Conservation (phyloP, 2,888 invertebrate species). For the Balanococcus diminutus region DNA sequence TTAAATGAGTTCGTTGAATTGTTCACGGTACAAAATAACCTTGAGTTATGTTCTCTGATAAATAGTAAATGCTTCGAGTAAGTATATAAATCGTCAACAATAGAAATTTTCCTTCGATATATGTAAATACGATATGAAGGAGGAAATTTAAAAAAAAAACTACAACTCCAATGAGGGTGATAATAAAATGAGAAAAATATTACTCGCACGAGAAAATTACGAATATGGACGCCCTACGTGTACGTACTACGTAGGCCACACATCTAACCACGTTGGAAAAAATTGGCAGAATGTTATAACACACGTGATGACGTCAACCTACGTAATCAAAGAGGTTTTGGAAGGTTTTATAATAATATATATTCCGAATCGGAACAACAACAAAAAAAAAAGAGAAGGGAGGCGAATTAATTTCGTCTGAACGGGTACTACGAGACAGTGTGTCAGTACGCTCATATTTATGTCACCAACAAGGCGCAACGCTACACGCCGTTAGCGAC, state of each 20-base stretch:
- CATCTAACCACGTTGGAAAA: neutral
- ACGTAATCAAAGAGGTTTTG: neutral
- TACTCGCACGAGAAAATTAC: neutral
- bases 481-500: constrained; percentile 21
- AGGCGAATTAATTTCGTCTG: constrained; percentile 29
- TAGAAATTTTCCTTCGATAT: neutral
- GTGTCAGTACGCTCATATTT: constrained; percentile 39
- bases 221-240: neutral
- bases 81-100: neutral
- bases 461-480: constrained; percentile 22
- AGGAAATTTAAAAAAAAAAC: neutral
- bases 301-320: neutral
- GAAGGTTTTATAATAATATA: neutral
- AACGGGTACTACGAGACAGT: constrained; percentile 7
- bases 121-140: neutral
- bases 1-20: neutral
- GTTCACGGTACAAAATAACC: neutral
- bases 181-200: neutral
- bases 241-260: neutral
- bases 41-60: neutral
- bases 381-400: neutral
- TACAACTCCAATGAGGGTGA: neutral
- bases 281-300: neutral
- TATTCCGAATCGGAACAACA: neutral
- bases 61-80: neutral